Evolutionary conservation across 2,797 vertebrate species (phyloP).

Genomic region (Myotis planiceps): DNA sequence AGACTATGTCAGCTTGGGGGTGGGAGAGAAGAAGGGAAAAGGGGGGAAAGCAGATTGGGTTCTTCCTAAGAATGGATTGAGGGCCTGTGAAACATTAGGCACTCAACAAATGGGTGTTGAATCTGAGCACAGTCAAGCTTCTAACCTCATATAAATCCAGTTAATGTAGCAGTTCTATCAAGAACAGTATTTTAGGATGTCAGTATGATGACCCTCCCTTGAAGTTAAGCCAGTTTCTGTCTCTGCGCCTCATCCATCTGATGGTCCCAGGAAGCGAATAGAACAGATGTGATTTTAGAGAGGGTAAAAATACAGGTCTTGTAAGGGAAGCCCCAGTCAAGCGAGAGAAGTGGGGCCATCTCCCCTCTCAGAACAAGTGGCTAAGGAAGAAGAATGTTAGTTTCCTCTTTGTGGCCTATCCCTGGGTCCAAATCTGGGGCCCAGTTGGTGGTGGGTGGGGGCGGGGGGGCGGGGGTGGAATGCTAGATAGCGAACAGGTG

Average conservation of each 20-base stretch:
- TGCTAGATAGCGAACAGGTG: neutral
- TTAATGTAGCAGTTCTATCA: constrained; percentile 26
- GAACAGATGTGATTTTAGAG: neutral
- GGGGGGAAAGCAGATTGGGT: neutral
- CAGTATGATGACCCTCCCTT: neutral
- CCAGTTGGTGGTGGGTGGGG: neutral
- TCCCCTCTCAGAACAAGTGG: neutral
- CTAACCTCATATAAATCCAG: constrained; percentile 29
- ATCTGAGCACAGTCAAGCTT: neutral
- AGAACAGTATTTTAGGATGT: neutral
- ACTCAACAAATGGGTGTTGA: neutral
- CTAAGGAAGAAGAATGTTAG: neutral
- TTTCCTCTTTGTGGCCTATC: neutral
- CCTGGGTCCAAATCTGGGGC: neutral
- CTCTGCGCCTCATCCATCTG: constrained; percentile 27
- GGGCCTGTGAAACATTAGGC: constrained; percentile 9
- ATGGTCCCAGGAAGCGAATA: neutral
- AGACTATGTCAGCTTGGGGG: neutral
- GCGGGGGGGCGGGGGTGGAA: no score
- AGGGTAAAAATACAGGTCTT: neutral
- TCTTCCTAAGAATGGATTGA: neutral
- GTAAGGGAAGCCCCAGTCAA: neutral
- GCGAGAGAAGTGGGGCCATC: neutral
- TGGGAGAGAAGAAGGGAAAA: neutral
- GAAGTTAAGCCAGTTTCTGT: constrained; percentile 8